Percentiles rank a stretch among this genome's conserved stretches.
These are phyloP conservation scores for Orchesellides sinensis DNA, from an alignment of 2,888 invertebrate species.

Conservation along the genomic window DNA sequence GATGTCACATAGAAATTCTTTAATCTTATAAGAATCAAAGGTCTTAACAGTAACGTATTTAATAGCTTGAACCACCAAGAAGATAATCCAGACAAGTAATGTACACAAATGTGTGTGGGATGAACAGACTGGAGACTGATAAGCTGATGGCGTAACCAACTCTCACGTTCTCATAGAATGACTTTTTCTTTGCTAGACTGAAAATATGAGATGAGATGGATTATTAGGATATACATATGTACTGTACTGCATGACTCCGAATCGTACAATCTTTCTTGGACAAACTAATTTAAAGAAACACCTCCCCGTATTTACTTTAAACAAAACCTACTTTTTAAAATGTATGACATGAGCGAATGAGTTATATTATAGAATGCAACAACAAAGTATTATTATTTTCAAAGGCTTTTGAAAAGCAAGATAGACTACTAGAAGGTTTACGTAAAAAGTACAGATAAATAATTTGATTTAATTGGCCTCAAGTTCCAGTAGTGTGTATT, in stretches of 20 bases:
- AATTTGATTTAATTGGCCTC: no score
- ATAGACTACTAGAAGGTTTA: no score
- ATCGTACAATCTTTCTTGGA: no score
- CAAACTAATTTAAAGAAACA: no score
- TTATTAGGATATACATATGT: no score
- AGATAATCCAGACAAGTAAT: constrained; percentile 10
- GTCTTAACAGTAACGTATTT: neutral
- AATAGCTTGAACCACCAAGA: neutral
- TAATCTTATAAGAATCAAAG: neutral
- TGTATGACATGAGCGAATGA: constrained; percentile 9
- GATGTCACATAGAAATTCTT: neutral
- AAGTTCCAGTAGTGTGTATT: no score
- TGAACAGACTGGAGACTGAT: constrained; percentile 9
- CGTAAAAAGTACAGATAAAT: neutral
- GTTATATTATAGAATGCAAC: constrained; percentile 32
- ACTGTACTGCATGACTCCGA: no score
- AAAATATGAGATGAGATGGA: no score
- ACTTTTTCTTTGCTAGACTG: no score
- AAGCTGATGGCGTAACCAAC: constrained; percentile 32
- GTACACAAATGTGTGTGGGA: neutral
- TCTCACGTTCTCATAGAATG: constrained; percentile 58
- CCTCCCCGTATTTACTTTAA: no score
- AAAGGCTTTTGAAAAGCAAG: constrained; percentile 5
- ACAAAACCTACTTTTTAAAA: no score
- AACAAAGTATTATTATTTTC: constrained; percentile 52